Base-by-base conservation (phyloP, 2,113 vertebrate genomes). In the Oceanites oceanicus region DNA sequence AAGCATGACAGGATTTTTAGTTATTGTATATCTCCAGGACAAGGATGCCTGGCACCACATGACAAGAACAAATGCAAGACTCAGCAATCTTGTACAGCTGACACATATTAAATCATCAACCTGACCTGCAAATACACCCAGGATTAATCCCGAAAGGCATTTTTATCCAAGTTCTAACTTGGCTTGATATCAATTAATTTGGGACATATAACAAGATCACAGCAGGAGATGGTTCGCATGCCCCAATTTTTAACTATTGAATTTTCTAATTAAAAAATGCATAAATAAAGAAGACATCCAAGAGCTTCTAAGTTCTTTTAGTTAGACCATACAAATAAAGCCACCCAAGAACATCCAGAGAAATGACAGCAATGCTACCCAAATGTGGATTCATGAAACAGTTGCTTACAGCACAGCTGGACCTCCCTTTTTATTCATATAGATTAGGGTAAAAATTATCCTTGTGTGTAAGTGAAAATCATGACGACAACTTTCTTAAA, bases 201-300 rank as follows among this genome's bases (percentile, higher is more conserved):
- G 19, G 67, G 82, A 87, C 55, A 62, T 27, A 70, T 63, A 95
- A 95, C 61, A 74, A 96, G 91, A 93, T 95, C 94, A 96, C 86
- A 85, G 88, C 90, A 96, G 70, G 95, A 94, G 76, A 96, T 49
- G 58, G 89, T 95, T 92, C 12, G 3, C 42, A 72, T 94, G 86
- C 40, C 91, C 84, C 59, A 91, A 5, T 95, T 97, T 86, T 92
- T 87, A 95, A 94, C 61, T 82, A 82, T 52, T 86, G 77, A 32
- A 66, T 90, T 91, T 95, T 91, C 92, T 90, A 94, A 97, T 92
- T 96, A 90, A 89, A 94, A 96, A 86, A 73, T 80, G 50, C 85
- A 96, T 95, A 95, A 96, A 95, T 92, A 94, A 92, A 77, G 86
- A 86, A 80, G 80, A 78, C 23, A 82, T 90, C 29, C 65, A 91